These are phyloP conservation scores for Typhlomys cinereus DNA, from an alignment of 2,113 vertebrate genomes.

Conservation along the genomic window DNA sequence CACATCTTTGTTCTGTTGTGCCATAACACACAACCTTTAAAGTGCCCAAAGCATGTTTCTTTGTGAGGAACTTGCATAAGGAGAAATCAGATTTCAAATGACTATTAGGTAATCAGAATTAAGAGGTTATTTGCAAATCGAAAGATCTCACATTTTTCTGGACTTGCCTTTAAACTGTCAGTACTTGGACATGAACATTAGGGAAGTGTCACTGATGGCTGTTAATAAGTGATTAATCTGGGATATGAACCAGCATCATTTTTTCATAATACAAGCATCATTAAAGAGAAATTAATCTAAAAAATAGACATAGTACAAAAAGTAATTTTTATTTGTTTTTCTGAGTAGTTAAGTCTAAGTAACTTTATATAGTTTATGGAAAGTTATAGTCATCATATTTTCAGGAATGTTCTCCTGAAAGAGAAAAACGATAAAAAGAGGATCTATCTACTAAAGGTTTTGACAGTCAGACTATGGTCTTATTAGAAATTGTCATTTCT, in stretches of 20 bases:
- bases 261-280: not conserved
- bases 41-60: slow-evolving; percentile 50
- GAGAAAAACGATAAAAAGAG: slow-evolving; percentile 2
- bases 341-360: slow-evolving; percentile 23
- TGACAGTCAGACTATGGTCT: not conserved
- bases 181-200: slow-evolving; percentile 18
- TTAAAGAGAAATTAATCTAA: not conserved
- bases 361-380: slow-evolving; percentile 14
- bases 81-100: slow-evolving; percentile 48
- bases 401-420: slow-evolving; percentile 35
- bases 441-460: not conserved
- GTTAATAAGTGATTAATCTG: slow-evolving; percentile 14
- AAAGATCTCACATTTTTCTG: slow-evolving; percentile 55
- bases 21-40: not conserved
- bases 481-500: not conserved
- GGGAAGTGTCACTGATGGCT: slow-evolving; percentile 13
- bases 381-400: slow-evolving; percentile 34
- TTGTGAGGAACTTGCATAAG: slow-evolving; percentile 21
- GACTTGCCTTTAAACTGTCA: slow-evolving; percentile 31
- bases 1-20: not conserved
- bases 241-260: not conserved
- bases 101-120: slow-evolving; percentile 53
- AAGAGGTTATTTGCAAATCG: slow-evolving; percentile 58
- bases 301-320: slow-evolving; percentile 28
- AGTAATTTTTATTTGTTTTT: not conserved